Evolutionary conservation across 2,797 vertebrate genomes (phyloP), one percentile per base, ranked within the genome.

Genomic region (Chromis chromis): DNA sequence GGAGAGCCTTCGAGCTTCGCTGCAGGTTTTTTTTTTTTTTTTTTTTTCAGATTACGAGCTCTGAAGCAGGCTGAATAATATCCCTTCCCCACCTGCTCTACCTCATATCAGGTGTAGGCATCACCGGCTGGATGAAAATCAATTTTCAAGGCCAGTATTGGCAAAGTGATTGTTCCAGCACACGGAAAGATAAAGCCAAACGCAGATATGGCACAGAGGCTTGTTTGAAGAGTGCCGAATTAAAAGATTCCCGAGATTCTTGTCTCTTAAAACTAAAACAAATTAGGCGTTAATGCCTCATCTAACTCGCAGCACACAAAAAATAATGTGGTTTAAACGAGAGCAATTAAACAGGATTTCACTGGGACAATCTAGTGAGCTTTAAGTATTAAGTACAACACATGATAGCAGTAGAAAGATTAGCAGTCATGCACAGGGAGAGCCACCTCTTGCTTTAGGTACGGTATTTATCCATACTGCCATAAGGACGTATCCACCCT

Each of bases 331-430:
- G 28, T 46, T 69, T 70, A 68, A 72, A 74, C 40, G 14, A 78
- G 56, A 73, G 40, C n/a, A 69, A 74, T 78, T 72, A 70, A 79
- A 74, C 1, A 6, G 25, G 59, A 81, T 60, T 73, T 79, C n/a
- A 28, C 17, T 59, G 42, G 50, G 72, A 82, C 64, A 84, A 67
- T 57, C 42, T 28, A 48, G 54, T 25, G 63, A 59, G 70, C 56
- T 54, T 77, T 22, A 44, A 74, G 60, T 61, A 53, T 77, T 22
- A 49, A 74, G 57, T 61, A 53, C 59, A 70, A 79, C 80, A 81
- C 84, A 83, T 63, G 68, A 80, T 28, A 81, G 57, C 65, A 46
- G 17, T 53, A 28, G 68, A 86, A 73, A 88, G 71, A 85, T 86
- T 81, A 85, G 65, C 36, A 63, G 76, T 71, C 78, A 73, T 76